phyloP scores from a whole-genome alignment of 1,140 invertebrate genomes.

The Rhizoglyphus robini region DNA sequence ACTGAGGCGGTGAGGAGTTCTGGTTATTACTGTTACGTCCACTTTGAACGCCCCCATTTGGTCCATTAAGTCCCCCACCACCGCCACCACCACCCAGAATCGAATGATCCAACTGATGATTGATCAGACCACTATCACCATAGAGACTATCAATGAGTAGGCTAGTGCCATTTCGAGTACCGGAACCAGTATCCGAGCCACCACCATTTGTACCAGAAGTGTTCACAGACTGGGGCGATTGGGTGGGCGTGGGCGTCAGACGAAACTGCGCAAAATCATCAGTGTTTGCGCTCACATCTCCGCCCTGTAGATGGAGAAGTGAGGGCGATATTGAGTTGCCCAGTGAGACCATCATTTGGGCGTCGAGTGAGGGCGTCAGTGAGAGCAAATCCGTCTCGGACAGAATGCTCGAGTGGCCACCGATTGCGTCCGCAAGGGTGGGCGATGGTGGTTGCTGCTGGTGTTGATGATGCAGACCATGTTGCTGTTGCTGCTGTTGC shows the following conservation, averaged over 20 bases:
- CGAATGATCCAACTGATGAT: background rate
- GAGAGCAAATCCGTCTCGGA: constrained; percentile 13
- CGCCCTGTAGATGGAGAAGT: background rate
- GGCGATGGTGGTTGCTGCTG: background rate
- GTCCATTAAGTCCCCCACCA: too few relatives aligned
- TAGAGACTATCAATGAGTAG: too few relatives aligned
- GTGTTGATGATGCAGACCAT: background rate
- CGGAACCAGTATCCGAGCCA: background rate
- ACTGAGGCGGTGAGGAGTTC: too few relatives aligned
- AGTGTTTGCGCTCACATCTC: background rate
- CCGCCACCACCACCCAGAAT: too few relatives aligned
- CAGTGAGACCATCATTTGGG: background rate
- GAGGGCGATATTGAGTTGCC: background rate
- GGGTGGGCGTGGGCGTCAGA: background rate
- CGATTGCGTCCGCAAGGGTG: background rate
- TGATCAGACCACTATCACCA: too few relatives aligned
- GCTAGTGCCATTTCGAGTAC: background rate
- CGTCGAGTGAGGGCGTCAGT: constrained; percentile 9
- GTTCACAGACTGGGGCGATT: background rate
- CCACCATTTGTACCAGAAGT: background rate
- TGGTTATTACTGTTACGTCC: too few relatives aligned
- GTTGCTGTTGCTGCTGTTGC: background rate
- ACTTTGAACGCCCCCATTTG: too few relatives aligned
- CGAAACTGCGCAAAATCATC: background rate
- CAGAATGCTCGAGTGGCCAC: background rate